Evolutionary conservation across 2,113 vertebrate species (phyloP).

Genomic region (Desmodus rotundus): DNA sequence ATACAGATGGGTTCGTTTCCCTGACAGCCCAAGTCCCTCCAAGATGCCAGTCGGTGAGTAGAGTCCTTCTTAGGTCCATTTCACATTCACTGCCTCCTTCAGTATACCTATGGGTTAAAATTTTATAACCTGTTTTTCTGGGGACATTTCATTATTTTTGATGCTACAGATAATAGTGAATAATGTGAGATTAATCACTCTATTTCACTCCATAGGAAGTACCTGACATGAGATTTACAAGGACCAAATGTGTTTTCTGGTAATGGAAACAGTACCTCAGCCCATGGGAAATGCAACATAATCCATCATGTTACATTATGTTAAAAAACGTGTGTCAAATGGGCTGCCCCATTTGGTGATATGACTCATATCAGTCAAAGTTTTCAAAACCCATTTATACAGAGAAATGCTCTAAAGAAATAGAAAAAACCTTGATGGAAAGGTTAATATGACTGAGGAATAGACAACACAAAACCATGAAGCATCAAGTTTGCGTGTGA

Average conservation of each 20-base stretch:
- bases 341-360: not conserved
- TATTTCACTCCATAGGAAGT: slow-evolving; percentile 24
- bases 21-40: slow-evolving; percentile 64
- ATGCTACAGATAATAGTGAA: slow-evolving; percentile 23
- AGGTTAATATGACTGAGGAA: not conserved
- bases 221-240: slow-evolving; percentile 9
- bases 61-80: slow-evolving; percentile 3
- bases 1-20: slow-evolving; percentile 67
- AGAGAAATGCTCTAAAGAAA: not conserved
- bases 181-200: not conserved
- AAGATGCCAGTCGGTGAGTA: slow-evolving; percentile 45
- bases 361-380: not conserved
- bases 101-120: not conserved
- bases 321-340: not conserved
- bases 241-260: not conserved
- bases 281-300: not conserved
- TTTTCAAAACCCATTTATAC: slow-evolving; percentile 30
- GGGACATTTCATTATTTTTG: slow-evolving; percentile 53
- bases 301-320: not conserved
- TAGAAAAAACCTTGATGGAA: not conserved
- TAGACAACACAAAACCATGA: not conserved
- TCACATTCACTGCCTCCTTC: not conserved
- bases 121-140: not conserved
- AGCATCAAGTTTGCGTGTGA: not conserved
- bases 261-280: not conserved